Evolutionary conservation across 2,888 invertebrate genomes (phyloP).

Genomic region (Leptinotarsa rubiginosa): DNA sequence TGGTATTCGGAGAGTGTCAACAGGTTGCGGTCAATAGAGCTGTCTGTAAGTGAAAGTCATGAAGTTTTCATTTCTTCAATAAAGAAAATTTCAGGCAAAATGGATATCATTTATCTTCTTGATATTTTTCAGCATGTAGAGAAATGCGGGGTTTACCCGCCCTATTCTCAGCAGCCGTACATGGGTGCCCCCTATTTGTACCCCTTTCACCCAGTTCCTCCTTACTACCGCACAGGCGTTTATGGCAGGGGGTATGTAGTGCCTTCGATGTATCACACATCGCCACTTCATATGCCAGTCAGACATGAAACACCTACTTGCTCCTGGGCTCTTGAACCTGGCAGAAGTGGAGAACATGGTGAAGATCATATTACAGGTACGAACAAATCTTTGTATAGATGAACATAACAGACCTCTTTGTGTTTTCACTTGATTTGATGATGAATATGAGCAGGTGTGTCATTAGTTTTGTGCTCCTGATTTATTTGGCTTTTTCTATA

Average conservation of each 20-base stretch:
- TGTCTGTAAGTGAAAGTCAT: conserved; percentile 60
- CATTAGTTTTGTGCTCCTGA: too few species aligned
- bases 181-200: conserved; percentile 65
- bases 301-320: conserved; percentile 68
- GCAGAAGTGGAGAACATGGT: conserved; percentile 65
- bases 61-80: not conserved
- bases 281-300: conserved; percentile 66
- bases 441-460: too few species aligned
- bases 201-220: conserved; percentile 60
- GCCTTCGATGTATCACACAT: conserved; percentile 57
- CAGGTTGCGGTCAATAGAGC: conserved; percentile 63
- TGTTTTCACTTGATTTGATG: too few species aligned
- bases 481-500: too few species aligned
- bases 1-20: conserved; percentile 65
- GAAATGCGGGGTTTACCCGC: conserved; percentile 55
- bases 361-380: conserved; percentile 73
- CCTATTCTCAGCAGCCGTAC: conserved; percentile 62
- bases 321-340: conserved; percentile 69
- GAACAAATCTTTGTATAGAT: not conserved
- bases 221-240: conserved; percentile 57
- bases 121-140: conserved; percentile 55
- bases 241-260: conserved; percentile 59
- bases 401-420: too few species aligned
- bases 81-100: too few species aligned
- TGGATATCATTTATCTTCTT: too few species aligned